These are phyloP conservation scores for Python bivittatus DNA, from an alignment of 2,113 vertebrate genomes.

Conservation along the genomic window DNA sequence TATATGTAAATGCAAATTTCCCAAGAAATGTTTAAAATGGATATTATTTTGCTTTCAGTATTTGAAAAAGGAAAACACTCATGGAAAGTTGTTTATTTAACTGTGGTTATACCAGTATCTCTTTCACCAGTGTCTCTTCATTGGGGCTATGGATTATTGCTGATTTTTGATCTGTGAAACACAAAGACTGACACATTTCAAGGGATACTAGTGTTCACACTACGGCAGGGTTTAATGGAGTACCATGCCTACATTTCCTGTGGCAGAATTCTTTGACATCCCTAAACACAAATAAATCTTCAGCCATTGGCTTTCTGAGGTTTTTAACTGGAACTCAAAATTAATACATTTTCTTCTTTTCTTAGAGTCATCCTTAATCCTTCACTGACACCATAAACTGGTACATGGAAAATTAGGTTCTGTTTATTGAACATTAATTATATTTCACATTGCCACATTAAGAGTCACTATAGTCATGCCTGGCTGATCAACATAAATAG, in stretches of 20 bases:
- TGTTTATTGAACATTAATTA: conserved; percentile 34
- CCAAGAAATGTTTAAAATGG: background rate
- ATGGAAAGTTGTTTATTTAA: background rate
- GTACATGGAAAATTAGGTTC: background rate
- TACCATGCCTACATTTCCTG: background rate
- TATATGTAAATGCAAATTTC: background rate
- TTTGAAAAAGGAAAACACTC: background rate
- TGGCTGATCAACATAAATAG: accelerated
- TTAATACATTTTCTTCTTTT: conserved; percentile 30
- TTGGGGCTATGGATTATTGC: background rate
- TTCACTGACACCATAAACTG: conserved; percentile 9
- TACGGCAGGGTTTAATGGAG: background rate
- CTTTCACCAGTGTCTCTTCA: background rate
- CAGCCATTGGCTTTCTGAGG: background rate
- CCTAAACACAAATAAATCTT: background rate
- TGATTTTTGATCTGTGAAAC: background rate
- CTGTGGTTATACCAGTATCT: background rate
- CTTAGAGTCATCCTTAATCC: conserved; percentile 8
- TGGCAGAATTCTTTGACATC: background rate
- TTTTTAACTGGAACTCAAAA: conserved; percentile 4
- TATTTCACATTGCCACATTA: background rate
- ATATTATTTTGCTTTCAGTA: background rate
- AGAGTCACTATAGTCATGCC: accelerated
- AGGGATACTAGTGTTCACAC: background rate
- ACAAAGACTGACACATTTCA: background rate